Evolutionary conservation across 2,888 invertebrate species (phyloP).

Genomic region (Drosophila lutescens): DNA sequence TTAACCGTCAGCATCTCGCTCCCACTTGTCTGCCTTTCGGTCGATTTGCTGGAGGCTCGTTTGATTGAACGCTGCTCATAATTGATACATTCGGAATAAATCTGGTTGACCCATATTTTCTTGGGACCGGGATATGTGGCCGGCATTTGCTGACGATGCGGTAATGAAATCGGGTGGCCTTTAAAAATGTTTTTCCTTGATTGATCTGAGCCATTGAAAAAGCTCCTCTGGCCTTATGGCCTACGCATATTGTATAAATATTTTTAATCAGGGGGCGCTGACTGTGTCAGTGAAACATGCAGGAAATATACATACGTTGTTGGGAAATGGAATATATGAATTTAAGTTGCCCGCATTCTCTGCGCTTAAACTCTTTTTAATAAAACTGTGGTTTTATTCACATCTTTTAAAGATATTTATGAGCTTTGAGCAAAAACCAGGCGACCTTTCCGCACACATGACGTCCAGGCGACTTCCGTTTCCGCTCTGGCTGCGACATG

Average conservation of each 20-base stretch:
- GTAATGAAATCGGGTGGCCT: conserved; percentile 44
- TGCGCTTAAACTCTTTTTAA: conserved; percentile 1
- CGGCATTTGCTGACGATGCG: conserved; percentile 20
- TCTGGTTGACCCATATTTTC: conserved; percentile 49
- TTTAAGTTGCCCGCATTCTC: not conserved
- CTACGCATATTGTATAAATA: conserved; percentile 9
- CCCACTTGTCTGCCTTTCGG: conserved; percentile 48
- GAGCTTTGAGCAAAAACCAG: conserved; percentile 13
- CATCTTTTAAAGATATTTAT: conserved; percentile 35
- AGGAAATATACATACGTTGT: not conserved
- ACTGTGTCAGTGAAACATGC: not conserved
- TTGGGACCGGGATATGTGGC: conserved; percentile 14
- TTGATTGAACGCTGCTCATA: conserved; percentile 74
- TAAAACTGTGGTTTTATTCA: conserved; percentile 24
- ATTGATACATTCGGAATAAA: conserved; percentile 65
- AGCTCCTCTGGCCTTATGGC: conserved; percentile 22
- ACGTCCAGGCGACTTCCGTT: conserved; percentile 70
- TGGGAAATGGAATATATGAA: not conserved
- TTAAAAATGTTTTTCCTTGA: conserved; percentile 21
- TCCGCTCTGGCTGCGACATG: conserved; percentile 63
- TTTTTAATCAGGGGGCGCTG: not conserved
- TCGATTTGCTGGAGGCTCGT: conserved; percentile 46
- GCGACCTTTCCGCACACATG: conserved; percentile 63
- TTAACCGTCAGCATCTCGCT: conserved; percentile 72
- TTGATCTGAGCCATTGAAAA: conserved; percentile 29